phyloP scores from a whole-genome alignment of 2,113 vertebrate genomes.

The Progne subis region DNA sequence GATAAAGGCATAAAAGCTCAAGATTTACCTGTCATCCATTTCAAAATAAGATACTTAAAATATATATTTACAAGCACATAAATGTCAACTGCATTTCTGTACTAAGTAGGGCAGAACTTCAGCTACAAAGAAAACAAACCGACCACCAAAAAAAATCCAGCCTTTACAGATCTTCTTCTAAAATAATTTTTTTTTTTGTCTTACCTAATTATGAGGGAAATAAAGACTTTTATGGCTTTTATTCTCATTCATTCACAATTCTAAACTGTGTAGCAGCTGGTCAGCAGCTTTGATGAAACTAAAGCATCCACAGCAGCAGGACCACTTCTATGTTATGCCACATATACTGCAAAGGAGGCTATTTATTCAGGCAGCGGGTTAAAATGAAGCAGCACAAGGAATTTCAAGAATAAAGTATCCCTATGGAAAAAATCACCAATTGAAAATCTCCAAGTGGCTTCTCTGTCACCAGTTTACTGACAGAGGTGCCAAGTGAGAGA shows the following conservation, averaged over 20 bases:
- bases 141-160: background rate
- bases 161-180: background rate
- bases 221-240: background rate
- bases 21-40: background rate
- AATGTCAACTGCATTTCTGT: background rate
- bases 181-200: background rate
- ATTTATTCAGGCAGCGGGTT: background rate
- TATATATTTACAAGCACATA: background rate
- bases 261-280: background rate
- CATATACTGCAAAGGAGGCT: rapidly evolving
- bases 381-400: background rate
- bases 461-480: background rate
- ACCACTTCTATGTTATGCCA: background rate
- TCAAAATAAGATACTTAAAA: background rate
- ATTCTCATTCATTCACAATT: background rate
- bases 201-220: background rate
- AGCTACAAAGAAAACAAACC: background rate
- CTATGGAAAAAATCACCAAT: rapidly evolving
- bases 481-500: background rate
- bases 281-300: background rate
- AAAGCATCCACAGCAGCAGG: background rate
- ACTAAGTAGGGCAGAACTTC: background rate
- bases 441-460: background rate
- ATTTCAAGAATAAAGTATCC: background rate
- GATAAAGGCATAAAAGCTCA: background rate